These are phyloP conservation scores for Lophura swinhoii DNA, from an alignment of 2,797 vertebrate species.

Conservation along the genomic window DNA sequence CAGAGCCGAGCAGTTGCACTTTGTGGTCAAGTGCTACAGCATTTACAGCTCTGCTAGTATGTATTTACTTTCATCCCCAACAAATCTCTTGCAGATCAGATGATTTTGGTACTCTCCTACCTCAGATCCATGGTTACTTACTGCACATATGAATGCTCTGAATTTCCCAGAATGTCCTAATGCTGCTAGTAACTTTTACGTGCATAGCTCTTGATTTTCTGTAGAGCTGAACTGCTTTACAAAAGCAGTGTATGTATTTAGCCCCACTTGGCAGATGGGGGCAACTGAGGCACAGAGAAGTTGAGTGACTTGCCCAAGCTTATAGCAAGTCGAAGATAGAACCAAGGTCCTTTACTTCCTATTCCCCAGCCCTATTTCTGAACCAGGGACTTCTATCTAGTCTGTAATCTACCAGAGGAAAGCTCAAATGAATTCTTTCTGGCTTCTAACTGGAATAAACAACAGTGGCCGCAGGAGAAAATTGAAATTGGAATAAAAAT, in stretches of 20 bases:
- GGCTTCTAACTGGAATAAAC: neutral
- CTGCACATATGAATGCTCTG: neutral
- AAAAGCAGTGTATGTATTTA: neutral
- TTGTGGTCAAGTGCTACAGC: neutral
- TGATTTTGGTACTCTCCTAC: neutral
- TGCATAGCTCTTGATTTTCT: neutral
- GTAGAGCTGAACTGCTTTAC: neutral
- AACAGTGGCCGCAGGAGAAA: neutral
- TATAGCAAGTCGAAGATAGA: neutral
- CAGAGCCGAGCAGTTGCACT: neutral
- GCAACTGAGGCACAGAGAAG: conserved; percentile 33
- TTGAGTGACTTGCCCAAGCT: neutral
- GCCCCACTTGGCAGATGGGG: neutral
- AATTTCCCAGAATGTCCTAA: neutral
- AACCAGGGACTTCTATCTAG: neutral
- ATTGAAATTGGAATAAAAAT: neutral
- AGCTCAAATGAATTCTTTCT: neutral
- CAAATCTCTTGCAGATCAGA: neutral
- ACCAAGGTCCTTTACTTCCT: neutral
- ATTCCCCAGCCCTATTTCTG: neutral
- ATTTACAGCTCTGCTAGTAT: neutral
- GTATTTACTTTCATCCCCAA: neutral
- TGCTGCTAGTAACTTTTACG: neutral
- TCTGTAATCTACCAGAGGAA: neutral
- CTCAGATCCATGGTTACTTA: neutral